Evolutionary conservation across 2,888 invertebrate genomes (phyloP).

Genomic region (Sphinx pinastri): DNA sequence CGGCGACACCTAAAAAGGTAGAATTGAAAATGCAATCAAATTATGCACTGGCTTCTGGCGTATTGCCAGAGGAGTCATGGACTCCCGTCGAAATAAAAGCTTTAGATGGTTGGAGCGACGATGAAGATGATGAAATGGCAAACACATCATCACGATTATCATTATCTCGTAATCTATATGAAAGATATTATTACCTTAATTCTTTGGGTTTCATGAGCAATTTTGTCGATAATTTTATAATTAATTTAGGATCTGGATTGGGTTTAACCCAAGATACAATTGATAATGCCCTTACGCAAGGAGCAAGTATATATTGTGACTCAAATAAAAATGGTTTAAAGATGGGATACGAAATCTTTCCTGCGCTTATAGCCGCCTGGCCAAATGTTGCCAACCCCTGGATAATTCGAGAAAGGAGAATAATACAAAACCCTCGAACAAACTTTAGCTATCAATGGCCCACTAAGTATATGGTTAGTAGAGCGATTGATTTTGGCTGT

Average conservation of each 20-base stretch:
- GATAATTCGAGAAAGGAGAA: constrained; percentile 84
- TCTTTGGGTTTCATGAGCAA: constrained; percentile 88
- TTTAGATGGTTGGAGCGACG: constrained; percentile 68
- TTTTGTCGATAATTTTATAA: constrained; percentile 86
- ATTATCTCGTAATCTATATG: constrained; percentile 65
- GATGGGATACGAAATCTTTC: constrained; percentile 86
- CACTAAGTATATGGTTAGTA: constrained; percentile 85
- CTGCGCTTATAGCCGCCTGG: constrained; percentile 89
- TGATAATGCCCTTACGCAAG: constrained; percentile 83
- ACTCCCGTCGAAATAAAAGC: constrained; percentile 69
- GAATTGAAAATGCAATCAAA: constrained; percentile 68
- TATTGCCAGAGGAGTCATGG: constrained; percentile 81
- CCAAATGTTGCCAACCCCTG: constrained; percentile 89
- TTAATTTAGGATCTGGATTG: constrained; percentile 83
- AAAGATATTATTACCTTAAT: constrained; percentile 83
- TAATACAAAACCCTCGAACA: constrained; percentile 82
- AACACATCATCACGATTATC: constrained; percentile 60
- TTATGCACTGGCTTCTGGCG: constrained; percentile 69
- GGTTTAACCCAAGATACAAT: constrained; percentile 83
- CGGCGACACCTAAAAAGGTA: constrained; percentile 84
- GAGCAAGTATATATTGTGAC: constrained; percentile 87
- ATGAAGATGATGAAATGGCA: constrained; percentile 65
- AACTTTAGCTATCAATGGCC: constrained; percentile 88
- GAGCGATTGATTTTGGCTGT: constrained; percentile 87
- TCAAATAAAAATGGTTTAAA: constrained; percentile 67